These are phyloP conservation scores for Hesperophylax magnus DNA, from an alignment of 1,140 invertebrate species.

Conservation along the genomic window DNA sequence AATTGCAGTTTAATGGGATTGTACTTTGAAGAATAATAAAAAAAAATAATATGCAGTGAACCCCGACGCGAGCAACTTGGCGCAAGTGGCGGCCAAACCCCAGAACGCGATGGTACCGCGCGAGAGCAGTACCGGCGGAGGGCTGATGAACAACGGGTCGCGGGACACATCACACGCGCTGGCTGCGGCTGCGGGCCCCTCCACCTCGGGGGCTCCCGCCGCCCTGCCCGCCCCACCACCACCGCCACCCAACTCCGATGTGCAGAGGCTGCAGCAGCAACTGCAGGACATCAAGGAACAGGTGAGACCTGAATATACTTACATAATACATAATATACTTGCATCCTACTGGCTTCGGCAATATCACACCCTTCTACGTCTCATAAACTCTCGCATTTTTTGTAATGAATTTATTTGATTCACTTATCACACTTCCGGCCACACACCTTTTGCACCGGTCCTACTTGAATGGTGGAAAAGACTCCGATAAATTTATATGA, in stretches of 20 bases:
- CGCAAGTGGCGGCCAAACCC: constrained; percentile 65
- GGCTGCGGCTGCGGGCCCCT: constrained; percentile 45
- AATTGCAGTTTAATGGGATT: too few species aligned
- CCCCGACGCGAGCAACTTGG: constrained; percentile 65
- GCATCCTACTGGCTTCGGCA: too few species aligned
- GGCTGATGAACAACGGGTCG: constrained; percentile 83
- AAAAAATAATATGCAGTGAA: too few species aligned
- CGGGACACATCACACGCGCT: constrained; percentile 68
- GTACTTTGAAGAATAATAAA: too few species aligned
- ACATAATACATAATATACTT: too few species aligned
- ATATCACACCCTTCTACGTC: too few species aligned
- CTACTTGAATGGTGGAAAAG: too few species aligned
- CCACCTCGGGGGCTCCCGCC: constrained; percentile 44
- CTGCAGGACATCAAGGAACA: constrained; percentile 98
- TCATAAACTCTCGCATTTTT: too few species aligned
- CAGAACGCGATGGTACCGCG: constrained; percentile 60
- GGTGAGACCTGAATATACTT: constrained; percentile 69
- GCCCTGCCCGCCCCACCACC: constrained; percentile 36
- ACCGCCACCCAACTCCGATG: constrained; percentile 71
- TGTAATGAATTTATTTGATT: too few species aligned
- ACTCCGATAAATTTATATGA: too few species aligned
- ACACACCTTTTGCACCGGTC: too few species aligned
- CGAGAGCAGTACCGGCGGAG: constrained; percentile 43
- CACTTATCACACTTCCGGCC: too few species aligned
- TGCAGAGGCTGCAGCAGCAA: constrained; percentile 96